Percentiles rank a stretch among this genome's conserved stretches.
These are phyloP conservation scores for Antechinus stuartii DNA, from an alignment of 2,113 vertebrate species.

Conservation along the genomic window DNA sequence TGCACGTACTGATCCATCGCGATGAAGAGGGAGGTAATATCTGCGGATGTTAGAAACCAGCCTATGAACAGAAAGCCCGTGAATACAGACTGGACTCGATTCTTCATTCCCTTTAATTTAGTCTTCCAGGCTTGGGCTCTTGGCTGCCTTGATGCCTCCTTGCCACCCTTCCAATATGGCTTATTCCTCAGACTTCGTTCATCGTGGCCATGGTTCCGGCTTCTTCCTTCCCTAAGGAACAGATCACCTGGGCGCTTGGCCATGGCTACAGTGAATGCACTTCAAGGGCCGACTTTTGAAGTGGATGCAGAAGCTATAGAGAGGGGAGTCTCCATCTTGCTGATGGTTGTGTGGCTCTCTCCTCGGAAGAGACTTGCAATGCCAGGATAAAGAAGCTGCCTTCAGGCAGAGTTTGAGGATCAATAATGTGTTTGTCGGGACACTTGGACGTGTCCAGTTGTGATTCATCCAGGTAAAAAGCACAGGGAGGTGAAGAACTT, in stretches of 20 bases:
- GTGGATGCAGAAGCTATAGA: not conserved
- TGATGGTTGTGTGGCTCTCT: not conserved
- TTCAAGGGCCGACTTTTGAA: not conserved
- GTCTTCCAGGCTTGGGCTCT: conserved; percentile 61
- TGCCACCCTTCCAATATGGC: conserved; percentile 54
- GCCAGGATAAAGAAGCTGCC: not conserved
- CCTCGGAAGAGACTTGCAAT: not conserved
- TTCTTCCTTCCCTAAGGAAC: conserved; percentile 8
- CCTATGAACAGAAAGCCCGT: not conserved
- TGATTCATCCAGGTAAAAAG: conserved; percentile 3
- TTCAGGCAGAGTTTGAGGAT: not conserved
- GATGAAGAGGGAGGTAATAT: not conserved
- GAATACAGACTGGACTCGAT: conserved; percentile 31
- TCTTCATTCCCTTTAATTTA: conserved; percentile 36
- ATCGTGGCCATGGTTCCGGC: conserved; percentile 50
- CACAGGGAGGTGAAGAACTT: not conserved
- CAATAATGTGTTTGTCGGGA: not conserved
- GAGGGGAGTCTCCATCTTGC: not conserved
- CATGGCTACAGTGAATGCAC: not conserved
- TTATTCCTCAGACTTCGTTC: conserved; percentile 53
- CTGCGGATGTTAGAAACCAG: not conserved
- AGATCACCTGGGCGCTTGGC: conserved; percentile 44
- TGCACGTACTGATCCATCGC: conserved; percentile 26
- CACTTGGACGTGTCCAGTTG: not conserved
- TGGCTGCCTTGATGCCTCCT: conserved; percentile 64